Evolutionary conservation across 1,140 invertebrate species (phyloP).

Genomic region (Heliconius nattereri): DNA sequence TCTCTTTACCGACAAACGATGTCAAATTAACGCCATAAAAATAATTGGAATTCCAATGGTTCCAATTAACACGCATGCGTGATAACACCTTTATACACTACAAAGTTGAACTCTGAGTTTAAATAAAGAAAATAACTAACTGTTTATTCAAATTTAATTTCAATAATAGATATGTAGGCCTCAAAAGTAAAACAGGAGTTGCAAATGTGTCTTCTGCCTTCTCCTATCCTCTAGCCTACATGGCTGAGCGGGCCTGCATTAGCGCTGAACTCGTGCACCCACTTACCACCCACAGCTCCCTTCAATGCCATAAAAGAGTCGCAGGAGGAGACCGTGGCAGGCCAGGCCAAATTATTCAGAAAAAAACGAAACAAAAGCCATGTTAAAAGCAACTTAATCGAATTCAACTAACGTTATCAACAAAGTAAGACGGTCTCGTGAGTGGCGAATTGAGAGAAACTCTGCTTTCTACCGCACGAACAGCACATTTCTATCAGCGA

Average conservation of each 20-base stretch:
- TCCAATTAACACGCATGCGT: neutral
- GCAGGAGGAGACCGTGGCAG: no score
- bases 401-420: constrained; percentile 22
- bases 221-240: no score
- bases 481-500: constrained; percentile 50
- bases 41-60: constrained; percentile 15
- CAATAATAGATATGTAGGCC: no score
- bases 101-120: neutral
- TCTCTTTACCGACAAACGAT: constrained; percentile 21
- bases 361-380: no score
- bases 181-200: no score
- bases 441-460: constrained; percentile 30
- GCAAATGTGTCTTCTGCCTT: no score
- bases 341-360: no score
- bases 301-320: no score
- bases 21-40: constrained; percentile 18
- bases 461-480: constrained; percentile 54
- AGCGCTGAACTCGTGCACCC: no score
- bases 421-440: constrained; percentile 18
- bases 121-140: neutral
- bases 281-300: no score
- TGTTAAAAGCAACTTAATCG: neutral
- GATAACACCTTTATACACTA: neutral
- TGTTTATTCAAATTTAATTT: neutral
- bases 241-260: no score